Percentiles rank a stretch among this genome's conserved stretches.
These are phyloP conservation scores for Huso huso DNA, from an alignment of 2,797 vertebrate species.

Conservation along the genomic window DNA sequence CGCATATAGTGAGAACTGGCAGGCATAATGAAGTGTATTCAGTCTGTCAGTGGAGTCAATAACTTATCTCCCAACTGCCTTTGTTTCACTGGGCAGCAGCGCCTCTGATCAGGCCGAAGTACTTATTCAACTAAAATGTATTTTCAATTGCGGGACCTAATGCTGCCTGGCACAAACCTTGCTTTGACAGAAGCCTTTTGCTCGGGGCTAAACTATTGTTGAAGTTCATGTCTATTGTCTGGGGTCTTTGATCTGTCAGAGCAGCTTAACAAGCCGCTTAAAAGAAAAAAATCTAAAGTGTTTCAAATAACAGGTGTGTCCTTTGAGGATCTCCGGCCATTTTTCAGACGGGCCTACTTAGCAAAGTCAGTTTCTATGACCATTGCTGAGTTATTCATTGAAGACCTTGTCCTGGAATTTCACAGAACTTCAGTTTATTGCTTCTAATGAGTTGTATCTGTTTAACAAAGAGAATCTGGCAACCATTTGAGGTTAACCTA, in stretches of 20 bases:
- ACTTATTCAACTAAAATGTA: conserved; percentile 96
- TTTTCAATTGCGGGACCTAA: conserved; percentile 93
- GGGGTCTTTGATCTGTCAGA: conserved; percentile 70
- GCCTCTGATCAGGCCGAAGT: conserved; percentile 70
- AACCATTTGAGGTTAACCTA: background rate
- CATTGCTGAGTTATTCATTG: conserved; percentile 25
- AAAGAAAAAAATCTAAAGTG: conserved; percentile 55
- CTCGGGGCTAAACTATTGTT: conserved; percentile 75
- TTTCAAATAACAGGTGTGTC: conserved; percentile 96
- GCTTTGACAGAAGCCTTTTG: conserved; percentile 68
- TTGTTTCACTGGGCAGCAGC: conserved; percentile 77
- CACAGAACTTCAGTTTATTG: conserved; percentile 1
- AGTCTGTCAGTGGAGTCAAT: conserved; percentile 91
- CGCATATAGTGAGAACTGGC: conserved; percentile 72
- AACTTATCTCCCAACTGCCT: conserved; percentile 98
- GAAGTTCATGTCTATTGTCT: conserved; percentile 71
- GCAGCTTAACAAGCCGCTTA: conserved; percentile 75
- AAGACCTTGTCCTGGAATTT: conserved; percentile 42
- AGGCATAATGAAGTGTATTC: conserved; percentile 95
- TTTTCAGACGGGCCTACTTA: conserved; percentile 62
- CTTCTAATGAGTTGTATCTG: conserved; percentile 12
- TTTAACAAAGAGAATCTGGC: conserved; percentile 19
- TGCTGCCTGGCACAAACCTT: conserved; percentile 68
- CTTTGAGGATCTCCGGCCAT: conserved; percentile 66
- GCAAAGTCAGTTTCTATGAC: conserved; percentile 22